These are phyloP conservation scores for Globodera rostochiensis DNA, from an alignment of 1,140 invertebrate genomes.

Conservation along the genomic window DNA sequence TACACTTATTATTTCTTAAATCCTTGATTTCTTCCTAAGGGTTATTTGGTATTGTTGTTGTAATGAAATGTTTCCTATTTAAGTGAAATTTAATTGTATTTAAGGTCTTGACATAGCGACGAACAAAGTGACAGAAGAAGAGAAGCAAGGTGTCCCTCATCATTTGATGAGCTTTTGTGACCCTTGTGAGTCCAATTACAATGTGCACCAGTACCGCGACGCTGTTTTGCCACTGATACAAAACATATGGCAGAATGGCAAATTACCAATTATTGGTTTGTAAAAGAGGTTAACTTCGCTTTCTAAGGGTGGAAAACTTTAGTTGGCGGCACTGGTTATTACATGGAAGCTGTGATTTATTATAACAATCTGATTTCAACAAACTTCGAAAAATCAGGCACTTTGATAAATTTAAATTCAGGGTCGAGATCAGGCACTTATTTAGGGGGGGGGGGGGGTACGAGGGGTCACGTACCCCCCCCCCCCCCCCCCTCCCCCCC, in stretches of 20 bases:
- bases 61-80: too few relatives aligned
- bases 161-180: conserved; percentile 86
- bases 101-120: conserved; percentile 83
- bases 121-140: conserved; percentile 86
- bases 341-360: conserved; percentile 89
- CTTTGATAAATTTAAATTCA: background rate
- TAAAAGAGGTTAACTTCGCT: background rate
- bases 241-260: conserved; percentile 73
- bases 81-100: conserved; percentile 19
- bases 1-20: too few relatives aligned
- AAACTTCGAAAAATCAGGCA: conserved; percentile 27
- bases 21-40: too few relatives aligned
- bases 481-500: too few relatives aligned
- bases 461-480: too few relatives aligned
- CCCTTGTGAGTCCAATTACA: conserved; percentile 76
- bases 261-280: conserved; percentile 76
- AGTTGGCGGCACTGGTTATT: conserved; percentile 98
- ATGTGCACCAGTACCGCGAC: conserved; percentile 83
- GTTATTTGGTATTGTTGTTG: too few relatives aligned
- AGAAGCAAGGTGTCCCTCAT: conserved; percentile 77
- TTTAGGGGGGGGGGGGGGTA: too few relatives aligned
- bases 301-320: conserved; percentile 65
- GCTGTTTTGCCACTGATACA: conserved; percentile 81
- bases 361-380: conserved; percentile 54
- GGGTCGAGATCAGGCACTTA: too few relatives aligned